Evolutionary conservation across 2,113 vertebrate species (phyloP), one percentile per base, ranked within the genome.

Genomic region (Agapornis roseicollis): DNA sequence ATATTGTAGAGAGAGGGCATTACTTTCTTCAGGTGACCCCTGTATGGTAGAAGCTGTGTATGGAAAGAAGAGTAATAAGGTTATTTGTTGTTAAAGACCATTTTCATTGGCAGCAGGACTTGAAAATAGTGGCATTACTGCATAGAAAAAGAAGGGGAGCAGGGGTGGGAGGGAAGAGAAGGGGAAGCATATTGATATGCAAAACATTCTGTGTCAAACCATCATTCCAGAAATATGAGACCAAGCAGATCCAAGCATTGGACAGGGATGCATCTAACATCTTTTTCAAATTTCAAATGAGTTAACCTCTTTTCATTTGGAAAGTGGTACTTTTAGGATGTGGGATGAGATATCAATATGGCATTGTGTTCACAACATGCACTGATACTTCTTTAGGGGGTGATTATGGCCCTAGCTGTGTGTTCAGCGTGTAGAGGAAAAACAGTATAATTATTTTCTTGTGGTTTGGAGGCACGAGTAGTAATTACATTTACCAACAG

Each of bases 401-500:
- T 93, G 82, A 84, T 96, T 91, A 80, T 93, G 64, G 46, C 56
- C 71, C 11, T 81, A 73, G 24, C 52, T 96, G 50, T 88, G 14
- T 71, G 89, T 96, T 95, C 83, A 73, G 39, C 63, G 80, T 37
- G 56, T 80, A 60, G 72, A 86, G 89, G 78, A 84, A 76, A 72
- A 96, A 65, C 49, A 77, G 55, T 76, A 39, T 66, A 65, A 90
- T 85, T 95, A 78, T 93, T 95, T 94, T 96, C 87, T 85, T 83
- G 63, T 82, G 90, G 90, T 90, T 94, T 87, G 80, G 78, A 96
- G 52, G 46, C 66, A 88, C 2, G 4, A 86, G 52, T 74, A 85
- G 88, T 81, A 74, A 50, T 96, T 92, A 82, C 63, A 55, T 90
- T 93, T 93, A 94, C 93, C 94, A 95, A 69, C 23, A 76, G 85